A percentile compares a stretch with the other conserved stretches of the same genome.
Conservation (phyloP, 2,797 vertebrate species). For the Galagoides demidoff region DNA sequence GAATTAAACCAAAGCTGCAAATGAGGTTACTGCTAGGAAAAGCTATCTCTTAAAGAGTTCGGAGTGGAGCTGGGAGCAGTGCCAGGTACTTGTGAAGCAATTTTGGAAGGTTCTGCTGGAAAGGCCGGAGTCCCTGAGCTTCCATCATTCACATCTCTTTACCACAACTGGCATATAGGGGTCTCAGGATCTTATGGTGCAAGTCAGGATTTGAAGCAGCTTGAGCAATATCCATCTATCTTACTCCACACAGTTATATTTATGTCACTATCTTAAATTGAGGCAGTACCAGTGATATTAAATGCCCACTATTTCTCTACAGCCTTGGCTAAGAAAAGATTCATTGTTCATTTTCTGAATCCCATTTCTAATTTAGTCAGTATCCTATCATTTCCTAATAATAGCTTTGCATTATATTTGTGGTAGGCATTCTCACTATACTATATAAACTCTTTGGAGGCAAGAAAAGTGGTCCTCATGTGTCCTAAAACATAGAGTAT, state of each 20-base stretch:
- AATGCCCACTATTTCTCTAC: not conserved
- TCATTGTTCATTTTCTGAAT: not conserved
- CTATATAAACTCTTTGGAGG: not conserved
- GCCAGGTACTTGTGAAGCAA: conserved; percentile 73
- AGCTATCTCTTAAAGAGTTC: not conserved
- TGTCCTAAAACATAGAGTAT: fast-evolving
- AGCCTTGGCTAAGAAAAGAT: not conserved
- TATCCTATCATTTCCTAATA: not conserved
- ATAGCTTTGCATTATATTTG: not conserved
- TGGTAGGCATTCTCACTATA: not conserved
- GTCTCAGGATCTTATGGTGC: not conserved
- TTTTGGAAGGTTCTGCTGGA: conserved; percentile 74
- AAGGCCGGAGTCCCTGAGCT: conserved; percentile 59
- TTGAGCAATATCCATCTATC: not conserved
- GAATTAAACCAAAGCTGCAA: conserved; percentile 74
- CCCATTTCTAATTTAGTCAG: not conserved
- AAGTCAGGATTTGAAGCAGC: not conserved
- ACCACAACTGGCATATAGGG: not conserved
- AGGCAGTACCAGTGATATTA: not conserved
- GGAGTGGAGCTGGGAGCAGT: conserved; percentile 70
- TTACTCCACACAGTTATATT: not conserved
- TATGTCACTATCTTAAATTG: not conserved
- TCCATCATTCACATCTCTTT: not conserved
- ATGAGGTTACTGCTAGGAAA: conserved; percentile 71
- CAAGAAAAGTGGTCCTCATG: not conserved